These are phyloP conservation scores for Sisyra nigra DNA, from an alignment of 2,888 invertebrate species.

Conservation along the genomic window DNA sequence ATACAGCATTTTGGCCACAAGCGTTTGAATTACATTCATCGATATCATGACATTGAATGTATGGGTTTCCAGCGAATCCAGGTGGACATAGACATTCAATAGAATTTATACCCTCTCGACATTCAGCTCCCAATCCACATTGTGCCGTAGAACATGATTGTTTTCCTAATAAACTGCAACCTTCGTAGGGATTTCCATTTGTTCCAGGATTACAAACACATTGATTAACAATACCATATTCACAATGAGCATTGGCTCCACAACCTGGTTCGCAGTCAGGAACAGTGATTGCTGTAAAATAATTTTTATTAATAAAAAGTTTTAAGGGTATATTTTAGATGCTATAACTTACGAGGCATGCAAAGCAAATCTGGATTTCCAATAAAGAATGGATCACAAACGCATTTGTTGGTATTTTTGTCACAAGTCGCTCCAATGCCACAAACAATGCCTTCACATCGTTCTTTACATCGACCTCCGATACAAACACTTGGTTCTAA, in stretches of 20 bases:
- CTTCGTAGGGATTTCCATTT: slow-evolving; percentile 74
- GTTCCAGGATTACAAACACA: slow-evolving; percentile 75
- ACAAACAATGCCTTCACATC: slow-evolving; percentile 74
- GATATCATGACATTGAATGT: slow-evolving; percentile 67
- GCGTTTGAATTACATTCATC: slow-evolving; percentile 68
- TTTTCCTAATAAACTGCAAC: slow-evolving; percentile 54
- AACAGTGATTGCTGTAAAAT: slow-evolving; percentile 49
- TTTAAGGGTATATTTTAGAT: slow-evolving; percentile 6
- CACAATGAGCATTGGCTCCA: slow-evolving; percentile 72
- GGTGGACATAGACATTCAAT: slow-evolving; percentile 70
- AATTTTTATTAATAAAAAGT: slow-evolving; percentile 16
- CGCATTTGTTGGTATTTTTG: slow-evolving; percentile 61
- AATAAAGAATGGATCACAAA: slow-evolving; percentile 73
- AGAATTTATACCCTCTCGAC: slow-evolving; percentile 54
- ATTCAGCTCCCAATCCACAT: slow-evolving; percentile 68
- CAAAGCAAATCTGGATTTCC: slow-evolving; percentile 81
- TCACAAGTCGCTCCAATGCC: slow-evolving; percentile 81
- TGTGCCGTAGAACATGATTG: slow-evolving; percentile 52
- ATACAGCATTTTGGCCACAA: slow-evolving; percentile 72
- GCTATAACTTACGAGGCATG: slow-evolving; percentile 66
- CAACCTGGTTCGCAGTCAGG: slow-evolving; percentile 69
- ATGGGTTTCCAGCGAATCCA: slow-evolving; percentile 77
- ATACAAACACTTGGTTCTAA: slow-evolving; percentile 67
- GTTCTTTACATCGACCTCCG: slow-evolving; percentile 73
- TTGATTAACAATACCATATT: slow-evolving; percentile 54